Conservation (phyloP, 2,113 vertebrate species). For the Dicerorhinus sumatrensis region DNA sequence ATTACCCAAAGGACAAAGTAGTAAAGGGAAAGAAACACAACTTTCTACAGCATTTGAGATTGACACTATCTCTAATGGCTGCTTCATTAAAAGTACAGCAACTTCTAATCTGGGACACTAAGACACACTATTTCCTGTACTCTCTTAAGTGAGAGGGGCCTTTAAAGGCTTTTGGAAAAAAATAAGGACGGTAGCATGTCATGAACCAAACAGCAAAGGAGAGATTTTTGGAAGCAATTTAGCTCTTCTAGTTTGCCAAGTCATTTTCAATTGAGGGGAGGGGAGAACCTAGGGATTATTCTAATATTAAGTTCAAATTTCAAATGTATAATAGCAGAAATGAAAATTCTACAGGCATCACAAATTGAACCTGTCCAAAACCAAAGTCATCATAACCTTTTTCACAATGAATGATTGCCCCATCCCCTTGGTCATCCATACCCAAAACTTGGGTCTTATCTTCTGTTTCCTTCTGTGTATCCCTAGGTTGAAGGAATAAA, state of each 20-base stretch:
- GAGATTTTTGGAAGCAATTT: conserved; percentile 7
- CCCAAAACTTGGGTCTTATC: not conserved
- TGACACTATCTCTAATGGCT: not conserved
- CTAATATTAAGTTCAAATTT: conserved; percentile 19
- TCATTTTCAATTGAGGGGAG: not conserved
- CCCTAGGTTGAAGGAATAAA: not conserved
- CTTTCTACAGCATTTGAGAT: conserved; percentile 4
- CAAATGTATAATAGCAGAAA: not conserved
- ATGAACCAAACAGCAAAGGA: conserved; percentile 38
- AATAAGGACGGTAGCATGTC: not conserved
- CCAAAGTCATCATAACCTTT: not conserved
- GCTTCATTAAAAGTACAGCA: not conserved
- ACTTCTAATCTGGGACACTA: not conserved
- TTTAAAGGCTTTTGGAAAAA: not conserved
- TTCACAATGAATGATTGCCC: not conserved
- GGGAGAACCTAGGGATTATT: not conserved
- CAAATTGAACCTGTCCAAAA: conserved; percentile 4
- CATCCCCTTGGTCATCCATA: not conserved
- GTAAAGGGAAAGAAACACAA: conserved; percentile 18
- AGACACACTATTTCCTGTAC: not conserved
- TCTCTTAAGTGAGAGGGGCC: not conserved
- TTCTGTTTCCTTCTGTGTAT: not conserved
- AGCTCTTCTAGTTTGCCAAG: not conserved
- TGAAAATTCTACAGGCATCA: not conserved
- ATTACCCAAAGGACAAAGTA: conserved; percentile 31